Evolutionary conservation across 2,797 vertebrate genomes (phyloP).

Genomic region (Oreortyx pictus): DNA sequence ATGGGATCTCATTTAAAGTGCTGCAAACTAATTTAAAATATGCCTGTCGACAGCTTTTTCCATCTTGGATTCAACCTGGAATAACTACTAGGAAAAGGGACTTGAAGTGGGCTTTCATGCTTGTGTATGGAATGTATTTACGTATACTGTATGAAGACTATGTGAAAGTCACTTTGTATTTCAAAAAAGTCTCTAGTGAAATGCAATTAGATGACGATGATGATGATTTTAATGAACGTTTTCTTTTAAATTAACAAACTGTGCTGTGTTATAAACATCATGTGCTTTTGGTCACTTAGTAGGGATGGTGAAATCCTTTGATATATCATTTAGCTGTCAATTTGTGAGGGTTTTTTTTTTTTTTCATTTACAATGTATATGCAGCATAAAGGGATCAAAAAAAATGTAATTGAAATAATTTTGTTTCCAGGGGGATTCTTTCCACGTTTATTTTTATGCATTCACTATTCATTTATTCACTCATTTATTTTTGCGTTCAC

Average conservation of each 20-base stretch:
- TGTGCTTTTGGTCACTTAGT: not conserved
- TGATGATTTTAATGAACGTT: slow-evolving; percentile 16
- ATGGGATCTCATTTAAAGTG: not conserved
- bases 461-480: not conserved
- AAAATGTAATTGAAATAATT: slow-evolving; percentile 27
- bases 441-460: slow-evolving; percentile 1
- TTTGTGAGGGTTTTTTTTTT: not conserved
- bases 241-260: slow-evolving; percentile 34
- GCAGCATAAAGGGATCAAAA: slow-evolving; percentile 10
- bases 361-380: not conserved
- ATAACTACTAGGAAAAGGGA: not conserved
- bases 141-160: not conserved
- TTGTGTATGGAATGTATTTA: not conserved
- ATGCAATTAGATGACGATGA: not conserved
- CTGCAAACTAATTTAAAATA: not conserved
- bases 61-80: not conserved
- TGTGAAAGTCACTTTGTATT: not conserved
- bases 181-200: not conserved
- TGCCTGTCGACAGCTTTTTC: not conserved
- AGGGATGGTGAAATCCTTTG: not conserved
- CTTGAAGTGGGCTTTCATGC: not conserved
- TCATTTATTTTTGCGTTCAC: not conserved
- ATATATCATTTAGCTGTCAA: slow-evolving; percentile 2
- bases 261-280: not conserved
- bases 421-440: slow-evolving; percentile 24